Evolutionary conservation across 2,888 invertebrate species (phyloP).

Genomic region (Miltochrista miniata): DNA sequence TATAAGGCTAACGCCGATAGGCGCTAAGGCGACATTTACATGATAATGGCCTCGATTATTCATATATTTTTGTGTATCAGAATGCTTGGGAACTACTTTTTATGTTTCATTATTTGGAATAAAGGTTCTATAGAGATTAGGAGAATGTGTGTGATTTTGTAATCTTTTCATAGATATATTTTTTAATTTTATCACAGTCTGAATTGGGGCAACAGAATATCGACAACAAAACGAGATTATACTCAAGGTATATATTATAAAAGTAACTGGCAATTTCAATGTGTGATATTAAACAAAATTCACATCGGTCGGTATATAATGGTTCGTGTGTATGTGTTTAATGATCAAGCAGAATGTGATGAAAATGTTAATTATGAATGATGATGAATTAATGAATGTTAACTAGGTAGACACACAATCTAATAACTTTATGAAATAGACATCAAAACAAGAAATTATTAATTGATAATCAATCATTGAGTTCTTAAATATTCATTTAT

Average conservation of each 20-base stretch:
- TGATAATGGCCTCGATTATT: conserved; percentile 66
- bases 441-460: conserved; percentile 21
- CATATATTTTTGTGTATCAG: conserved; percentile 50
- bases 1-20: conserved; percentile 63
- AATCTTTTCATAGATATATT: no score
- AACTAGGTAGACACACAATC: conserved; percentile 17
- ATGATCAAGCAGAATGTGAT: conserved; percentile 45
- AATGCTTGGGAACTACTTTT: conserved; percentile 45
- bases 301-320: conserved; percentile 9
- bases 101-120: conserved; percentile 25
- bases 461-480: conserved; percentile 26
- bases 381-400: conserved; percentile 46
- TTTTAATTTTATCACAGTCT: not conserved
- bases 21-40: conserved; percentile 74
- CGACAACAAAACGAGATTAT: no score
- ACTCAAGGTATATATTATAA: no score
- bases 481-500: conserved; percentile 8
- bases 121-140: no score
- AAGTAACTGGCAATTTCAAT: conserved; percentile 14
- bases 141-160: no score
- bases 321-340: conserved; percentile 33
- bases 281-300: conserved; percentile 38
- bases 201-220: not conserved
- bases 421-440: conserved; percentile 23
- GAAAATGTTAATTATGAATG: conserved; percentile 39